Base-by-base conservation (phyloP, 2,888 invertebrate genomes). In the Athripsodes cinereus region DNA sequence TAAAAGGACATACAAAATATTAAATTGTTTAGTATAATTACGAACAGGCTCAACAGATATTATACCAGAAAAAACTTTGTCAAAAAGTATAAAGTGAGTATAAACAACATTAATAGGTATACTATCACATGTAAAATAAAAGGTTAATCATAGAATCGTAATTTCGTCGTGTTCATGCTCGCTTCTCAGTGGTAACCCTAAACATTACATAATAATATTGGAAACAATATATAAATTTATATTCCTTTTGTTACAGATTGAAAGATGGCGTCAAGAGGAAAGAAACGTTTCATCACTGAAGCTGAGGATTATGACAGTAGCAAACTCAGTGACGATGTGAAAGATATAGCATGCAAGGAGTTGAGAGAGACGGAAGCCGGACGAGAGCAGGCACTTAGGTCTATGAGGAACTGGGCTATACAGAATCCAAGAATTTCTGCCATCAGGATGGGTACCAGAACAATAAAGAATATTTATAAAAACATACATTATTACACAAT, bases 361-460 rank as follows among this genome's bases (percentile, higher is more conserved):
- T 77, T 89, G 13, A 71, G 87, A 22, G 89, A 90, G 69, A 86
- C 86, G n/a, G 79, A 81, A 16, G 79, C 77, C 61, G 74, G 80
- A 5, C 77, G 88, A 58, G 76, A 81, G 2, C 84, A 87, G 67
- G 86, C 88, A 0, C 72, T 90, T 51, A 76, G 78, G 11, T 81
- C 87, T 13, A 72, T 88, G 65, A 75, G 88, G 50, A 82, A 81
- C 66, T 90, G 88, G 88, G 80, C 88, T 66, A 80, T 80, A 63
- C 81, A 86, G 68, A 88, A 88, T 68, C 84, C 86, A 1, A 82
- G 84, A 66, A 86, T 90, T 60, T 74, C 79, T 66, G 82, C 85
- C 64, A 79, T 85, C 63, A 79, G 89, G 66, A 76, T 88, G 71
- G 88, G 87, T 87, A 71, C 50, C 26, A 50, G 20, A 50, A 18